Percentiles rank a stretch among this genome's conserved stretches.
Evolutionary conservation across 2,888 invertebrate species (phyloP).

Genomic region (Sarcophaga variegata): DNA sequence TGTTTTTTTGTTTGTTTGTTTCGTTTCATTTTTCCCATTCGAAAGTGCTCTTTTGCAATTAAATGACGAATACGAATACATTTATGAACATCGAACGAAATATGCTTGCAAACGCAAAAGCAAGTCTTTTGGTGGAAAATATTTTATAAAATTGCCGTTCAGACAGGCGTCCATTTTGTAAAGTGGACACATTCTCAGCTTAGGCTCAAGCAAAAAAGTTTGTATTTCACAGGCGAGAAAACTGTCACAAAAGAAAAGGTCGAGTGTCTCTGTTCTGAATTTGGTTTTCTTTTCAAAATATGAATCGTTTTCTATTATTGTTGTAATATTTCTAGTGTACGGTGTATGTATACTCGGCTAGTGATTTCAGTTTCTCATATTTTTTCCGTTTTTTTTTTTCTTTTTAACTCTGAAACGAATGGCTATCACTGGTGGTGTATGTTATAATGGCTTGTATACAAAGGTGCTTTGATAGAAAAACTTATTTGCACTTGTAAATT

Average conservation of each 20-base stretch:
- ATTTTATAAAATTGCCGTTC: slow-evolving; percentile 18
- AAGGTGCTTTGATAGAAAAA: slow-evolving; percentile 29
- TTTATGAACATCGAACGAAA: slow-evolving; percentile 34
- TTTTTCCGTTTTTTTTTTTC: not conserved
- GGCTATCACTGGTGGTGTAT: slow-evolving; percentile 41
- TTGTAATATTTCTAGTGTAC: not conserved
- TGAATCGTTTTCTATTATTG: too few relatives aligned
- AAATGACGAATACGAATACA: slow-evolving; percentile 37
- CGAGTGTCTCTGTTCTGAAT: too few relatives aligned
- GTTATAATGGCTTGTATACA: slow-evolving; percentile 50
- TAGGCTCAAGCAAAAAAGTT: not conserved
- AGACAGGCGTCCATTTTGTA: not conserved
- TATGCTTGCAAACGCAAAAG: slow-evolving; percentile 7
- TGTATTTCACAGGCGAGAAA: not conserved
- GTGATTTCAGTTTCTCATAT: slow-evolving; percentile 11
- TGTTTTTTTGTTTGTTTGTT: too few relatives aligned
- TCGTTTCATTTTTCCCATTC: too few relatives aligned
- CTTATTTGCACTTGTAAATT: slow-evolving; percentile 31
- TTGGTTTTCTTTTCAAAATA: too few relatives aligned
- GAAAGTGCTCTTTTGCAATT: slow-evolving; percentile 41
- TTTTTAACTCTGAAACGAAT: slow-evolving; percentile 4
- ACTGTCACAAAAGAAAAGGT: not conserved
- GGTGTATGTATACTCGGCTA: not conserved
- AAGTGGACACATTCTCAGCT: not conserved
- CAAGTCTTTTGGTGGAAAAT: not conserved